Evolutionary conservation across 2,797 vertebrate species (phyloP).

Genomic region (Hyperoplus immaculatus): DNA sequence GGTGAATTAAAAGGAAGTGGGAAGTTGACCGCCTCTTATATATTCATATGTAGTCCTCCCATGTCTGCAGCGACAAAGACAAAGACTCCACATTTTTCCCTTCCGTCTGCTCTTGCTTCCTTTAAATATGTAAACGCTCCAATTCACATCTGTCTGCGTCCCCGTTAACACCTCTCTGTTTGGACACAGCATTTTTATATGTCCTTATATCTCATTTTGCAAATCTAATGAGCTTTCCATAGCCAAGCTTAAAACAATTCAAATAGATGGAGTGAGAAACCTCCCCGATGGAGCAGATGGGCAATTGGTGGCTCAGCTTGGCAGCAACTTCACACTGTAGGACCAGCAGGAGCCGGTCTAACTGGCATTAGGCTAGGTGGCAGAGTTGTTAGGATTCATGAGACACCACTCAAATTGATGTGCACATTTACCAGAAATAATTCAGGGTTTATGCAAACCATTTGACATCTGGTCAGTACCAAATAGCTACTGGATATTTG

Average conservation of each 20-base stretch:
- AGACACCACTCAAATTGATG: constrained; percentile 63
- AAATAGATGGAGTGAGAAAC: constrained; percentile 79
- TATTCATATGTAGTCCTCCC: constrained; percentile 57
- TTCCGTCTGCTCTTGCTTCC: constrained; percentile 31
- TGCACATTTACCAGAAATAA: constrained; percentile 64
- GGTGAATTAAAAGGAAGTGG: constrained; percentile 54
- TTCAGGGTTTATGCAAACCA: constrained; percentile 60
- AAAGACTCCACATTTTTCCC: constrained; percentile 4
- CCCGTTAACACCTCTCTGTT: constrained; percentile 54
- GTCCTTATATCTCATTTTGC: constrained; percentile 68
- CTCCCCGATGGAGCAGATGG: constrained; percentile 83
- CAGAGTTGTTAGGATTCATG: constrained; percentile 55
- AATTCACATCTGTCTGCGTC: constrained; percentile 59
- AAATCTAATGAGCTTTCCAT: constrained; percentile 72
- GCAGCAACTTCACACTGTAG: constrained; percentile 76
- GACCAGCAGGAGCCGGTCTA: constrained; percentile 70
- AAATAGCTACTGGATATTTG: constrained; percentile 52
- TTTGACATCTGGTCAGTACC: constrained; percentile 77
- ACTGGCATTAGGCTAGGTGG: constrained; percentile 72
- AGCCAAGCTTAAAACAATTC: constrained; percentile 75
- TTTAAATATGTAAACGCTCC: constrained; percentile 59
- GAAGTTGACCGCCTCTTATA: constrained; percentile 51
- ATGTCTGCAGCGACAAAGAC: constrained; percentile 47
- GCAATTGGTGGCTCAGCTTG: constrained; percentile 81
- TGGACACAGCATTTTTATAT: constrained; percentile 39